Percentiles rank a stretch among this genome's conserved stretches.
These are phyloP conservation scores for Oreotrochilus melanogaster DNA, from an alignment of 2,113 vertebrate species.

Conservation along the genomic window DNA sequence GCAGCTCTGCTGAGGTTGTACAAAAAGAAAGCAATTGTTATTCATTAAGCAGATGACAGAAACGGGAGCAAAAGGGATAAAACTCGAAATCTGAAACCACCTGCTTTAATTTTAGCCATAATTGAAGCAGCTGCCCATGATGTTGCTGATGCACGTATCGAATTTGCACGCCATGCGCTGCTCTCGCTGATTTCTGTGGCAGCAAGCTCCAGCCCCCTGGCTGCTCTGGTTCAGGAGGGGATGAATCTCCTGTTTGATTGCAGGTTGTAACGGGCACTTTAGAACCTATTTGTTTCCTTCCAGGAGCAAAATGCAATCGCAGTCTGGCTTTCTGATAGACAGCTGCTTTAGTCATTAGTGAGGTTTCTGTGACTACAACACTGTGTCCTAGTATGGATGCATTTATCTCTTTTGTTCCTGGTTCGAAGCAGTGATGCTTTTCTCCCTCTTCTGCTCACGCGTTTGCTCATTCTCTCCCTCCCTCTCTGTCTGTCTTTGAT, in stretches of 20 bases:
- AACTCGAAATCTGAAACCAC: slow-evolving; percentile 63
- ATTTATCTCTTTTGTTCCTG: slow-evolving; percentile 69
- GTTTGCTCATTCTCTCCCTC: neutral
- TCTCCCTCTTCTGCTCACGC: neutral
- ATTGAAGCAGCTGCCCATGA: slow-evolving; percentile 45
- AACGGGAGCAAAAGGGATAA: slow-evolving; percentile 55
- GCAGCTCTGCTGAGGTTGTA: slow-evolving; percentile 52
- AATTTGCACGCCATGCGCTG: neutral
- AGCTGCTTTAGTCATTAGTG: slow-evolving; percentile 48
- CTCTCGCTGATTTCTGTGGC: neutral
- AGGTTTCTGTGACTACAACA: slow-evolving; percentile 50
- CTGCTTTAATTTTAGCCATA: slow-evolving; percentile 68
- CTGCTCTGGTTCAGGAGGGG: neutral
- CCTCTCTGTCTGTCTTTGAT: slow-evolving; percentile 35
- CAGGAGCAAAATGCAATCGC: slow-evolving; percentile 1
- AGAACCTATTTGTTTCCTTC: slow-evolving; percentile 45
- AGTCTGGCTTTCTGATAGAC: neutral
- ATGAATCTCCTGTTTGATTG: neutral
- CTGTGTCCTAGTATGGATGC: slow-evolving; percentile 26
- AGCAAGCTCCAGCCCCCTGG: neutral
- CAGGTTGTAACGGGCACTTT: neutral
- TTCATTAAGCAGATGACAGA: slow-evolving; percentile 70
- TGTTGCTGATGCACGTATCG: slow-evolving; percentile 20
- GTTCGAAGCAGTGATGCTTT: slow-evolving; percentile 26
- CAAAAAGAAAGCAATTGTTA: slow-evolving; percentile 64